A percentile compares a stretch with the other conserved stretches of the same genome.
phyloP scores from a whole-genome alignment of 2,113 vertebrate genomes.

The Phaethornis superciliosus region DNA sequence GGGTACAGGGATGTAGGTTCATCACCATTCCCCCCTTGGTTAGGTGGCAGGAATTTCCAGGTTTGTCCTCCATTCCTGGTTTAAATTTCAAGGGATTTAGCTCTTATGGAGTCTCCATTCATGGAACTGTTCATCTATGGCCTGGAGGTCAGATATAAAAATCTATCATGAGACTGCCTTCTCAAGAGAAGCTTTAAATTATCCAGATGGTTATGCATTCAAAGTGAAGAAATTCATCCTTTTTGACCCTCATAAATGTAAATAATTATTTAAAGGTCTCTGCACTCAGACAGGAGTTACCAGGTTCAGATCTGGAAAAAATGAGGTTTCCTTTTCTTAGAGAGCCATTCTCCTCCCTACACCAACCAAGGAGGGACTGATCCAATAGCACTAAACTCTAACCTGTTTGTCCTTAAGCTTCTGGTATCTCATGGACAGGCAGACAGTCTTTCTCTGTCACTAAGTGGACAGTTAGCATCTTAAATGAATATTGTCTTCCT shows the following conservation, averaged over 20 bases:
- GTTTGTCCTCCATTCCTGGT: neutral
- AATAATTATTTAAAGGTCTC: neutral
- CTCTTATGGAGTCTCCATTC: neutral
- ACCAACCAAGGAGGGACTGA: neutral
- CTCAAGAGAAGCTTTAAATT: neutral
- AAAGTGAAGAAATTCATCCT: neutral
- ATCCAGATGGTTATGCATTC: neutral
- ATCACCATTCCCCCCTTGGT: neutral
- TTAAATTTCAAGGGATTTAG: neutral
- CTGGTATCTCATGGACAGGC: neutral
- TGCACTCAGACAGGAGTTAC: neutral
- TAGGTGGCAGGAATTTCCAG: neutral
- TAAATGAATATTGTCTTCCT: neutral
- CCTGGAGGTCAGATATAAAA: neutral
- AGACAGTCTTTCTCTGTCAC: neutral
- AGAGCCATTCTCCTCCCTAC: neutral
- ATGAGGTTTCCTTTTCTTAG: neutral
- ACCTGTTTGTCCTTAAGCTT: neutral
- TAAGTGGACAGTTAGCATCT: conserved; percentile 1
- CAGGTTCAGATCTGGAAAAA: neutral
- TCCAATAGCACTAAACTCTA: neutral
- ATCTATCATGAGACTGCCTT: neutral
- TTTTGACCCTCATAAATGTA: neutral
- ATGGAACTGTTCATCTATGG: neutral
- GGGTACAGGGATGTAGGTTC: neutral